Evolutionary conservation across 2,888 invertebrate species (phyloP).

Genomic region (Trichopoda pennipes): DNA sequence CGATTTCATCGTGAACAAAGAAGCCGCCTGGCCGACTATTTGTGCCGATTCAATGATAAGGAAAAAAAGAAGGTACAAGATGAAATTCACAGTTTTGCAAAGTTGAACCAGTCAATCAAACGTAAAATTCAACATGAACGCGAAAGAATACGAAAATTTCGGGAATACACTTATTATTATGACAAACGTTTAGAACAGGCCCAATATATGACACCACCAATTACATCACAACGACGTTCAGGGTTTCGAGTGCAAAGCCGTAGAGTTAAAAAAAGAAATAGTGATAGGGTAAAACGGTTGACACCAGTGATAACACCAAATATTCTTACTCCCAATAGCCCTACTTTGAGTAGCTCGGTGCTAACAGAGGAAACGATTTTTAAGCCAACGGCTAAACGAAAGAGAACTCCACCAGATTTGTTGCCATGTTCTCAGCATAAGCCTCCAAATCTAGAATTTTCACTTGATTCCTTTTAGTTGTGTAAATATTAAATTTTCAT

Average conservation of each 20-base stretch:
- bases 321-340: slow-evolving; percentile 47
- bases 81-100: slow-evolving; percentile 33
- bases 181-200: slow-evolving; percentile 65
- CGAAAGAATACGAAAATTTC: slow-evolving; percentile 63
- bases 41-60: slow-evolving; percentile 25
- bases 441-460: slow-evolving; percentile 23
- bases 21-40: slow-evolving; percentile 34
- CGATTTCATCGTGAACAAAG: slow-evolving; percentile 68
- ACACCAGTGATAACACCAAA: slow-evolving; percentile 44
- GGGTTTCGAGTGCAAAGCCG: slow-evolving; percentile 3
- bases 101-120: slow-evolving; percentile 37
- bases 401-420: slow-evolving; percentile 49
- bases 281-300: slow-evolving; percentile 28
- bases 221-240: slow-evolving; percentile 35
- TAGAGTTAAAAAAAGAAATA: neutral
- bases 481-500: no score
- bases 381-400: slow-evolving; percentile 1
- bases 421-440: slow-evolving; percentile 41
- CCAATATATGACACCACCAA: slow-evolving; percentile 47
- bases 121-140: slow-evolving; percentile 52
- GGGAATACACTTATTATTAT: slow-evolving; percentile 64
- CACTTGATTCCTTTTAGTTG: slow-evolving; percentile 6
- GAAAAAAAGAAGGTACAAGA: slow-evolving; percentile 29
- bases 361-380: slow-evolving; percentile 9
- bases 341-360: slow-evolving; percentile 57